Percentiles rank a stretch among this genome's conserved stretches.
Evolutionary conservation across 2,113 vertebrate genomes (phyloP).

Genomic region (Stegostoma tigrinum): DNA sequence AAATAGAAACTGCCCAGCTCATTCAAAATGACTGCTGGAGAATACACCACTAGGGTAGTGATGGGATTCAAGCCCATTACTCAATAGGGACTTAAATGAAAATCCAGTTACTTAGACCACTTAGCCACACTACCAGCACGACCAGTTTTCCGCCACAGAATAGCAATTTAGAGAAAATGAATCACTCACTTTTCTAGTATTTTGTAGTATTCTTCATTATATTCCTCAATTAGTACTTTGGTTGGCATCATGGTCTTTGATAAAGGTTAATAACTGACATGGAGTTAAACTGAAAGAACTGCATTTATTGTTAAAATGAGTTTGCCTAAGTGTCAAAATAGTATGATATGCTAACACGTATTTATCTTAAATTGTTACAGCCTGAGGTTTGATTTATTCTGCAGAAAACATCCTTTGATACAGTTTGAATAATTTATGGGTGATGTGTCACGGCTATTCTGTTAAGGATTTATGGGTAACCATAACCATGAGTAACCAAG

Average conservation of each 20-base stretch:
- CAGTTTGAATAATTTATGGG: conserved; percentile 5
- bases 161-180: not conserved
- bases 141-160: too few species aligned
- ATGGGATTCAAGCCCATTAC: too few species aligned
- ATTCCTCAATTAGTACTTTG: not conserved
- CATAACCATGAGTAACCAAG: conserved; percentile 21
- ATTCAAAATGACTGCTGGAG: too few species aligned
- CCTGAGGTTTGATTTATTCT: not conserved
- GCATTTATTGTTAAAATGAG: not conserved
- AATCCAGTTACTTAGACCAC: too few species aligned
- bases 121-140: too few species aligned
- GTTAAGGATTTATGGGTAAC: conserved; percentile 27
- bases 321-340: not conserved
- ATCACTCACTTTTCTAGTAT: not conserved
- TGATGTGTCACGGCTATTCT: not conserved
- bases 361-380: not conserved
- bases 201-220: not conserved
- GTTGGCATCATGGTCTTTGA: not conserved
- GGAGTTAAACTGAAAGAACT: not conserved
- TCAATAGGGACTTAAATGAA: too few species aligned
- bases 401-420: not conserved
- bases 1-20: too few species aligned
- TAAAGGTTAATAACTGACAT: not conserved
- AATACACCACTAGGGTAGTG: too few species aligned
- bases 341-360: not conserved